Evolutionary conservation across 2,797 vertebrate species (phyloP).

Genomic region (Nyctalus aviator): DNA sequence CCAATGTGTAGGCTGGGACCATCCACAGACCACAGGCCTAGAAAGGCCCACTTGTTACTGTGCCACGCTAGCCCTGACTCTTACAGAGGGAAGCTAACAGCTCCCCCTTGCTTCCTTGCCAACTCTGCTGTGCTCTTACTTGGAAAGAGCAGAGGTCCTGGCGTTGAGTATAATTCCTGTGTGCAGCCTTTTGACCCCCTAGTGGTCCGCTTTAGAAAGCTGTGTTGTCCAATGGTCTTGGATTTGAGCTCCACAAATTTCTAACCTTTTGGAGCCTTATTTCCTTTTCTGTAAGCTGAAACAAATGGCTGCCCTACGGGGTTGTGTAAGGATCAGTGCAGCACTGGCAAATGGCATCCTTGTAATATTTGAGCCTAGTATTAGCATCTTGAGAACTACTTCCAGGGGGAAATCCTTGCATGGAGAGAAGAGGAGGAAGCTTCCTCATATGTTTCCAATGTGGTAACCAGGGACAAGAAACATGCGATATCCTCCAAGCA

Average conservation of each 20-base stretch:
- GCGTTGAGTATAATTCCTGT: neutral
- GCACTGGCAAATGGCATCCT: neutral
- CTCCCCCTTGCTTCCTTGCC: neutral
- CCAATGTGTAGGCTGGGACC: neutral
- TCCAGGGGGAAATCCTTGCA: neutral
- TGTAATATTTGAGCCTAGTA: neutral
- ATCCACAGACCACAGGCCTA: neutral
- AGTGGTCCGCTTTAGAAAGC: neutral
- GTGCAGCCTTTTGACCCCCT: neutral
- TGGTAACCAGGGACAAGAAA: neutral
- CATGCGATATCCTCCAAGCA: neutral
- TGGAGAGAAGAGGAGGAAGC: neutral
- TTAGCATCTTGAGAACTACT: neutral
- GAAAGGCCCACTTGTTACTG: neutral
- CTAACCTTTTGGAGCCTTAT: neutral
- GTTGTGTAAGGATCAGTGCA: neutral
- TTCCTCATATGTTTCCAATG: neutral
- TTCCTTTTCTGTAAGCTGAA: neutral
- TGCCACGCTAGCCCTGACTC: neutral
- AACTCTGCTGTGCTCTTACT: neutral
- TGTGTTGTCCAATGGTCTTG: neutral
- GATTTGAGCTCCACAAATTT: neutral
- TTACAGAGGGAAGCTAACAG: neutral
- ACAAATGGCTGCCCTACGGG: neutral
- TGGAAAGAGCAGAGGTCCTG: constrained; percentile 13